Evolutionary conservation across 1,140 invertebrate species (phyloP), one percentile per base, ranked within the genome.

Genomic region (Stegodyphus dumicola): DNA sequence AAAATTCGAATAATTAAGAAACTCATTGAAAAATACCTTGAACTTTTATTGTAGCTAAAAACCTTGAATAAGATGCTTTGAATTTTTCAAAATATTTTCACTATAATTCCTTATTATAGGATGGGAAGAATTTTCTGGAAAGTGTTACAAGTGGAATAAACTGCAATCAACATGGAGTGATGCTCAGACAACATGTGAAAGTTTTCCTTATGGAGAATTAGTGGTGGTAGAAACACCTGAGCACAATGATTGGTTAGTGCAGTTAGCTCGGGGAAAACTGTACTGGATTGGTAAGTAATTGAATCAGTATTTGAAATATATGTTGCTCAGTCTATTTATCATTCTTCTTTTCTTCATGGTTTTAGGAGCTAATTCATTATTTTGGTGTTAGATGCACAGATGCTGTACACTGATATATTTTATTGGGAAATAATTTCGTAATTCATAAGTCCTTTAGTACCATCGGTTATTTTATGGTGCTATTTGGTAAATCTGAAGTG

Each of bases 281-380:
- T 87, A 83, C 66, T 87, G 86, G 86, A 87, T 87, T n/a, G 86
- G 86, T 87, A 87, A 67, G 56, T 48, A 15, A 7, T 80, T 70
- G 33, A 33, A 33, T 33, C 33, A 33, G 33, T 33, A 33, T 33
- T 33, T 33, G 33, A 33, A 33, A 60, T 60, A 10, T 15, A 10
- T 60, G 15, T 60, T 60, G 56, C 15, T 60, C 9, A 15, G 2
- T 15, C 15, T 60, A 60, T 10, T 60, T 60, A 15, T 10, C 9
- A 60, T 0, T 10, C 56, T 10, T 2, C 2, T 0, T 15, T 10
- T 60, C 15, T 60, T 60, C 56, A 60, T 15, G 15, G 56, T 60
- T 10, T 60, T 9, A 15, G 9, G 15, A 15, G 15, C 56, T 5
- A 60, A 9, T 60, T 9, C 9, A 60, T 10, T 10, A 2, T 5